These are phyloP conservation scores for Astropecten irregularis DNA, from an alignment of 53 echinoderm and acorn worm genomes.

Conservation along the genomic window DNA sequence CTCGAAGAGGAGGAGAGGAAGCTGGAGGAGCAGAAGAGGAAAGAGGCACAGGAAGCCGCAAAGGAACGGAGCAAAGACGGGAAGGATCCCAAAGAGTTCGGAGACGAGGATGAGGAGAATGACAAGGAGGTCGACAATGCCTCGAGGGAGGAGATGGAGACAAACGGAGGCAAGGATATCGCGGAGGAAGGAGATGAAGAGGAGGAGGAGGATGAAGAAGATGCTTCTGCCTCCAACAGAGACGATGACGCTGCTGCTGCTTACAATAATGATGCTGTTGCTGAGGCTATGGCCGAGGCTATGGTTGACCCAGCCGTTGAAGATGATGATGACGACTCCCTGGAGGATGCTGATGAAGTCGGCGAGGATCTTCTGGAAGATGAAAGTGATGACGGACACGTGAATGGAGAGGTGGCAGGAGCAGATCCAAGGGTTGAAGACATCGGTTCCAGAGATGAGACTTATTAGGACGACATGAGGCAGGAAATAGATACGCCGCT, in stretches of 20 bases:
- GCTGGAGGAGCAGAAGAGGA: conserved; percentile 1
- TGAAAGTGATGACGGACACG: background rate
- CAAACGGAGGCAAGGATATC: conserved; percentile 16
- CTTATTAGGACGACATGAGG: background rate
- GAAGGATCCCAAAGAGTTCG: too few relatives aligned
- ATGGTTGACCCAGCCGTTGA: background rate
- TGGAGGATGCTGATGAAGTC: background rate
- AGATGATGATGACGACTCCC: background rate
- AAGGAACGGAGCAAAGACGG: too few relatives aligned
- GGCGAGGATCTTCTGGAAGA: conserved; percentile 16
- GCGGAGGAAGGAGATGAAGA: conserved; percentile 38
- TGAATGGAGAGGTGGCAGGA: background rate
- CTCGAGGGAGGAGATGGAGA: background rate
- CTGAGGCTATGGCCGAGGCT: background rate
- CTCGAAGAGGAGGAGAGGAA: conserved; percentile 77
- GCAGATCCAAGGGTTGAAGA: background rate
- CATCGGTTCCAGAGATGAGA: background rate
- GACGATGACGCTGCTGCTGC: background rate
- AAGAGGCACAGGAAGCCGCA: conserved; percentile 12
- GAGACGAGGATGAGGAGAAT: background rate
- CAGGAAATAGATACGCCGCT: too few relatives aligned
- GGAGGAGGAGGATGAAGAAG: conserved; percentile 46
- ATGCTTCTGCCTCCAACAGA: background rate
- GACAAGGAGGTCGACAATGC: background rate
- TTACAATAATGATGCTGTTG: background rate